Evolutionary conservation across 2,113 vertebrate genomes (phyloP), one percentile per base, ranked within the genome.

Genomic region (Anolis sagrei): DNA sequence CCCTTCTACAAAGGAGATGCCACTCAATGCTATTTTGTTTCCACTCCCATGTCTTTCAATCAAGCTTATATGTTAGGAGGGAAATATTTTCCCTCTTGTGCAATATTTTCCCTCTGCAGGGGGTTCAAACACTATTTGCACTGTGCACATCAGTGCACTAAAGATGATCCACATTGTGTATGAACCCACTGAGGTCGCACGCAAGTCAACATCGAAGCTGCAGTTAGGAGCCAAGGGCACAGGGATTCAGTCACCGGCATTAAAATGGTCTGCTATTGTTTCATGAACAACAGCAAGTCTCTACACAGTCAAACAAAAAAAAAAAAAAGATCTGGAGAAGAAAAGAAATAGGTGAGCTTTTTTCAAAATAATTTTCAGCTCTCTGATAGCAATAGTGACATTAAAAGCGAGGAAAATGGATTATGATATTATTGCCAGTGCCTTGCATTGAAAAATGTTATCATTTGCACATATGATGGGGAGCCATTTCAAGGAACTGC

Each of bases 321-420:
- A 10, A 29, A 64, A 80, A 80, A 77, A 79, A 10, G n/a, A 23
- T 2, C 14, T 11, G 82, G 48, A 90, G 90, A 73, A 76, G 44
- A 84, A 90, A 81, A 90, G 19, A 85, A 66, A 79, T 34, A 4
- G 10, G 10, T 14, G 72, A 49, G 0, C 73, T 77, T 88, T 87
- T 90, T 86, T 78, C 89, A 76, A 92, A 44, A 83, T 79, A 86
- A 54, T 89, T 95, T 93, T 83, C 90, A 94, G 93, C 91, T 90
- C 94, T 44, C 48, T 76, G 81, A 81, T 6, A 0, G 2, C 7
- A 84, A 66, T 90, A 88, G 51, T 83, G 64, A 76, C 90, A 62
- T 87, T 92, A 88, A 82, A 87, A 86, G 69, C 1, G 86, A 86
- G 89, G 77, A 44, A 58, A 58, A 58, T 36, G 23, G 44, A 76